Evolutionary conservation across 2,888 invertebrate species (phyloP), one percentile per base, ranked within the genome.

Genomic region (Pachycephus smyrnensis): DNA sequence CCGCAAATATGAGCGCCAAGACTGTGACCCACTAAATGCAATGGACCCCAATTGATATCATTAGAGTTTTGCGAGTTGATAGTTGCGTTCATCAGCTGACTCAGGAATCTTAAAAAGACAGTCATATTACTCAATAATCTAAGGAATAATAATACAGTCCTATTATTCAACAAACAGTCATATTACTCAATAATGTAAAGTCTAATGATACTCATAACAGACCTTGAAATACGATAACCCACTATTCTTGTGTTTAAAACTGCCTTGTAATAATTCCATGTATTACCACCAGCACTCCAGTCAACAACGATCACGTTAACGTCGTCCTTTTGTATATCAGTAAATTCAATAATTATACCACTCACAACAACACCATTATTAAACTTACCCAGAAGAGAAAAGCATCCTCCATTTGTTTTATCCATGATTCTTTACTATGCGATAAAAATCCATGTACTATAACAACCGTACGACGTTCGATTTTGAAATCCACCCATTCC

Each of bases 361-460:
- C 23, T 23, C 55, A 9, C 9, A 55, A 55, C 23, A 55, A 2
- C 23, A 55, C 2, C 15, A 55, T 23, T 55, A 23, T 23, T 55
- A 37, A 30, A 82, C 88, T 84, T 91, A 94, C 95, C 93, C 93
- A 93, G 82, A 91, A 86, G 32, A 95, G 91, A 82, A 94, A 93
- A 0, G 94, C 94, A 35, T 89, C 89, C 30, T 94, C 93, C 93
- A 95, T 93, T 3, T 94, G 92, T 1, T 82, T 85, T n/a, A 95
- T 92, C 95, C 95, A 95, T 0, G 92, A 89, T 1, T 93, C 92
- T 79, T 93, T 92, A 78, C 94, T 93, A 83, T 93, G 92, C 76
- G 94, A 94, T 90, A 94, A 92, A 84, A 94, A 95, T 0, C 95
- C 95, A 82, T 95, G 95, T 0, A 94, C 92, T 35, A 95, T 94